Percentiles rank a stretch among this genome's conserved stretches.
Evolutionary conservation across 2,888 invertebrate species (phyloP).

Genomic region (Dicranocentrus wangi): DNA sequence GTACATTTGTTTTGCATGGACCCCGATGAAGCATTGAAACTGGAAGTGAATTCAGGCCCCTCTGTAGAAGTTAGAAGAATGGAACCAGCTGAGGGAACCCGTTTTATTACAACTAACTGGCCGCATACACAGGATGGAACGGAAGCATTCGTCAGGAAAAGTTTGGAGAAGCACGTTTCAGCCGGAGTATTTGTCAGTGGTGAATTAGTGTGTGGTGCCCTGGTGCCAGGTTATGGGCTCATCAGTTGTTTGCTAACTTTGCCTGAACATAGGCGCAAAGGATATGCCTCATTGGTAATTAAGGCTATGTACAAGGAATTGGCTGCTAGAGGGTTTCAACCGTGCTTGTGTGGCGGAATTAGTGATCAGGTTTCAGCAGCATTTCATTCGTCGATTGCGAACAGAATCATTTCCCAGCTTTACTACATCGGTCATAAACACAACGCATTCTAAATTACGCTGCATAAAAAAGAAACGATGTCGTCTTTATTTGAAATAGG

Average conservation of each 20-base stretch:
- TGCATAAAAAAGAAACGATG: no score
- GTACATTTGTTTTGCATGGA: conserved; percentile 30
- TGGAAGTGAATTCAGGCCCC: background rate
- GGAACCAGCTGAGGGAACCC: background rate
- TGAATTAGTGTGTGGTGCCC: background rate
- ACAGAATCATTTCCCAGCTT: conserved; percentile 13
- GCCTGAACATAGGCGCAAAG: conserved; percentile 27
- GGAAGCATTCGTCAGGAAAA: background rate
- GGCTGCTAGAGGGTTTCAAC: conserved; percentile 31
- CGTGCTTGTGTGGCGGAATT: conserved; percentile 18
- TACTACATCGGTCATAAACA: conserved; percentile 40
- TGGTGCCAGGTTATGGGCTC: conserved; percentile 22
- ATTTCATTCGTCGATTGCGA: conserved; percentile 28
- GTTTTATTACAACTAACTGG: background rate
- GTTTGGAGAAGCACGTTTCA: background rate
- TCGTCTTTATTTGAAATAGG: no score
- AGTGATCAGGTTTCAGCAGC: background rate
- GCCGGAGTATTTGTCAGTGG: conserved; percentile 11
- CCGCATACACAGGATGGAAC: background rate
- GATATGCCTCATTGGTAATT: conserved; percentile 19
- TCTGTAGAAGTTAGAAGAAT: conserved; percentile 3
- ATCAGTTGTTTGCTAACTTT: conserved; percentile 14
- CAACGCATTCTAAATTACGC: no score
- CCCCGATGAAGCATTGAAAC: conserved; percentile 23
- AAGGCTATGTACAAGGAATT: conserved; percentile 13